Base-by-base conservation (phyloP, 1,140 invertebrate species). In the Aradophagus sp. region DNA sequence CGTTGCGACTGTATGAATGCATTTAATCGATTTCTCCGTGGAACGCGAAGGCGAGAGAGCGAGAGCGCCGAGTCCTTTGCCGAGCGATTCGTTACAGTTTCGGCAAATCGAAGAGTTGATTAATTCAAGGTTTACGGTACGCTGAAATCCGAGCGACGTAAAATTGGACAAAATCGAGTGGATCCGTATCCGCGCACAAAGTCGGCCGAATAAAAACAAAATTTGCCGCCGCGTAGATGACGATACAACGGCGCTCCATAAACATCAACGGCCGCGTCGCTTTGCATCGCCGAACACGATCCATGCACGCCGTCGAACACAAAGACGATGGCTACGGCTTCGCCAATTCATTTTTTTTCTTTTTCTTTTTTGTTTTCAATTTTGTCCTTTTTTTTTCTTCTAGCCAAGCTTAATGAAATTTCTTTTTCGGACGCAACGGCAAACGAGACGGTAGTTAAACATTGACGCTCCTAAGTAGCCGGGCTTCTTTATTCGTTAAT, bases 71-170 rank as follows among this genome's bases (percentile, higher is more conserved):
- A 19, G 19, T 59, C 47, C 55, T 67, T 67, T 58, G 29, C 32
- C 32, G 3, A 38, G 31, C 66, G 50, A 62, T 69, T 69, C 26
- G 56, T 56, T 58, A 67, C 45, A 52, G 45, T 58, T 52, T 38
- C 45, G 12, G 45, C n/a, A n/a, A 50, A 58, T 52, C 47, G 48
- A 47, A 53, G 52, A 45, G 44, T 63, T 65, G 68, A 71, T 65
- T 65, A 71, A 65, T 71, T 65, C 61, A 61, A 71, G 55, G 53
- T 61, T 66, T 61, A 66, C 61, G 61, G 34, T 66, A 56, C 55
- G 27, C 20, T 58, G 50, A 13, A 56, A 62, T 66, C 35, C 39
- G 10, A 17, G 53, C 27, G 48, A 58, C 52, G 59, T 45, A 63
- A 71, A 63, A 63, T 58, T 70, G 16, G 26, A 56, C 48, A 56